Conservation (phyloP, 2,888 invertebrate species). For the Epicampocera succincta region DNA sequence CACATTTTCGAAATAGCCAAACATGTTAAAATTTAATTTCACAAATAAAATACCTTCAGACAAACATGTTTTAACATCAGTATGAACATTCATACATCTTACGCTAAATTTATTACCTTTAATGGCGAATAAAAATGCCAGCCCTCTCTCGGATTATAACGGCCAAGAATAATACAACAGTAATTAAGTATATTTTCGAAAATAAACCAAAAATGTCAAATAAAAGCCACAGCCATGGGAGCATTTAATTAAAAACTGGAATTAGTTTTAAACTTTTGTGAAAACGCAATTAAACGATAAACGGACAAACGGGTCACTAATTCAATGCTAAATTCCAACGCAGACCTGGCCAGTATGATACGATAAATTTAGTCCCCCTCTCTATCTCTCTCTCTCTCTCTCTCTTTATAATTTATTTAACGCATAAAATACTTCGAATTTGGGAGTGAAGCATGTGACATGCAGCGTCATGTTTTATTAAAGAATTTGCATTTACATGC, state of each 20-base stretch:
- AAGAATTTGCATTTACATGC: background rate
- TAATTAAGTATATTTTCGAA: slow-evolving; percentile 5
- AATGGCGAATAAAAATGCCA: slow-evolving; percentile 9
- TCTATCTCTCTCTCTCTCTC: no score
- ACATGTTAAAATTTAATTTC: slow-evolving; percentile 41
- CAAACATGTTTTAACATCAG: background rate
- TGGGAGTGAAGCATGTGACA: background rate
- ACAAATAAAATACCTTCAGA: slow-evolving; percentile 4
- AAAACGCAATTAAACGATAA: background rate
- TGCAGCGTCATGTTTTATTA: slow-evolving; percentile 5
- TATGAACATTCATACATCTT: slow-evolving; percentile 9
- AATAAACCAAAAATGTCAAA: slow-evolving; percentile 13
- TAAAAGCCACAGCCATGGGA: slow-evolving; percentile 1
- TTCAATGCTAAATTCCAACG: background rate
- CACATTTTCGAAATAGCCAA: slow-evolving; percentile 29
- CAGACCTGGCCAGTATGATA: background rate
- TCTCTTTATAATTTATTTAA: no score
- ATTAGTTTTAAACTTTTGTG: slow-evolving; percentile 4
- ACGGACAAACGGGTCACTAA: background rate
- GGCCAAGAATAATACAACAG: slow-evolving; percentile 38
- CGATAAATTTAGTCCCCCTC: background rate
- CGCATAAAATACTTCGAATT: background rate
- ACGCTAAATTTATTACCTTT: slow-evolving; percentile 37
- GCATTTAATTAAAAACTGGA: slow-evolving; percentile 9
- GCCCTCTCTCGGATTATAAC: slow-evolving; percentile 32